A percentile compares a stretch with the other conserved stretches of the same genome.
phyloP scores from a whole-genome alignment of 2,888 invertebrate genomes.

The Liodrosophila aerea region DNA sequence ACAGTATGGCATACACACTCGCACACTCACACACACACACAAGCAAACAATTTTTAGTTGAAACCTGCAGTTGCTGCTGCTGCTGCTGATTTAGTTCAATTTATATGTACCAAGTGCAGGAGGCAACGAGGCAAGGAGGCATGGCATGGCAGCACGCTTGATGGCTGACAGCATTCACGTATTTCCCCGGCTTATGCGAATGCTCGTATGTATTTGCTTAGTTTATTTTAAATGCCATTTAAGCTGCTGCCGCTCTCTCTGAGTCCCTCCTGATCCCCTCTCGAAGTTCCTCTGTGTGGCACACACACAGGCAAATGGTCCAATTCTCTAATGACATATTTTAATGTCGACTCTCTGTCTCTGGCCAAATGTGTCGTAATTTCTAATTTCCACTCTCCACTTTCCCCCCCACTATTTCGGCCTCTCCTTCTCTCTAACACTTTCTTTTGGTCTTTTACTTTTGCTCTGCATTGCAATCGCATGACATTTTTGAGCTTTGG shows the following conservation, averaged over 20 bases:
- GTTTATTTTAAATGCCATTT: constrained; percentile 70
- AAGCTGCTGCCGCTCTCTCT: constrained; percentile 48
- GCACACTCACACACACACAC: constrained; percentile 25
- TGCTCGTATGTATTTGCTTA: constrained; percentile 55
- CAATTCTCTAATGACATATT: constrained; percentile 71
- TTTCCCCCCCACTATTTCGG: background rate
- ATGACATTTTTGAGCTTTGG: constrained; percentile 27
- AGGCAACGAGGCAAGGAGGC: background rate
- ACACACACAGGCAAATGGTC: constrained; percentile 7
- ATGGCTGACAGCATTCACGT: constrained; percentile 32
- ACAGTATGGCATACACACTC: constrained; percentile 19
- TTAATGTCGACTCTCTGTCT: constrained; percentile 56
- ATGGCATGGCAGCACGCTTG: constrained; percentile 21
- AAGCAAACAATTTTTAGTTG: constrained; percentile 29
- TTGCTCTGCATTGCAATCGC: background rate
- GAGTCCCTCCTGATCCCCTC: background rate
- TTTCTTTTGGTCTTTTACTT: background rate
- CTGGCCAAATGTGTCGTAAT: constrained; percentile 68
- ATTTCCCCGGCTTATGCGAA: constrained; percentile 33
- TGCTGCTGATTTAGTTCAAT: constrained; percentile 70
- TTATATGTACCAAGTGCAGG: constrained; percentile 44
- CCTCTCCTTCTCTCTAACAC: background rate
- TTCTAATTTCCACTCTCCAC: constrained; percentile 56
- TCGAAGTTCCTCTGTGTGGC: no score
- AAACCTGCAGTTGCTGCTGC: constrained; percentile 24